Conservation (phyloP, 2,797 vertebrate species). For the Sebastolobus altivelis region DNA sequence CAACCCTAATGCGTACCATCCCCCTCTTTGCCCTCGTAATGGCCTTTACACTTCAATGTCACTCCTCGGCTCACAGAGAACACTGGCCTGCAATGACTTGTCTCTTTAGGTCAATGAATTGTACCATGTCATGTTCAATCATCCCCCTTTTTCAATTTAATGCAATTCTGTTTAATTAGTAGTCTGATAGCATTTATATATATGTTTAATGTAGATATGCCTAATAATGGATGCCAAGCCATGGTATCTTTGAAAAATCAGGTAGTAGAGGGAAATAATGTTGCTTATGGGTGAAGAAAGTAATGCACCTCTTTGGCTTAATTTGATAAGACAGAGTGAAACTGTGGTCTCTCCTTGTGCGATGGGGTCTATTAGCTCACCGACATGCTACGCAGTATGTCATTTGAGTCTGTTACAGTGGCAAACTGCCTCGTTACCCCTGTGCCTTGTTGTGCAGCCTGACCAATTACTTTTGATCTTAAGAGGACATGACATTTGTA, state of each 20-base stretch:
- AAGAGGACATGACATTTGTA: slow-evolving; percentile 97
- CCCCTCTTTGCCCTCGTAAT: slow-evolving; percentile 68
- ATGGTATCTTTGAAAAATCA: slow-evolving; percentile 5
- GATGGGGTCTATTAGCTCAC: slow-evolving; percentile 84
- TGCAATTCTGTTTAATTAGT: not conserved
- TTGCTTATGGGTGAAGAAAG: slow-evolving; percentile 34
- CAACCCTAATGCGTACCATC: slow-evolving; percentile 57
- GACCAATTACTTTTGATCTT: slow-evolving; percentile 96
- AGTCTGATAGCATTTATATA: not conserved
- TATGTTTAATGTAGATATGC: not conserved
- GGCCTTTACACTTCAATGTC: slow-evolving; percentile 69
- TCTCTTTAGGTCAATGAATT: slow-evolving; percentile 30
- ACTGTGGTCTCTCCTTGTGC: slow-evolving; percentile 68
- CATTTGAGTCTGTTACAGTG: slow-evolving; percentile 86
- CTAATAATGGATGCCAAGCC: not conserved
- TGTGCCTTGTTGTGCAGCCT: slow-evolving; percentile 86
- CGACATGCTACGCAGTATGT: slow-evolving; percentile 76
- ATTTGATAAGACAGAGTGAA: slow-evolving; percentile 71
- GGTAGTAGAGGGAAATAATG: not conserved
- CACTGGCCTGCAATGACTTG: slow-evolving; percentile 31
- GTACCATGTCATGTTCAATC: not conserved
- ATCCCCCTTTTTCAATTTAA: not conserved
- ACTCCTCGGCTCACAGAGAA: slow-evolving; percentile 55
- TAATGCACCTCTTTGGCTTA: slow-evolving; percentile 49
- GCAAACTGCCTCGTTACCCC: slow-evolving; percentile 85